Evolutionary conservation across 1,140 invertebrate genomes (phyloP).

Genomic region (Leptoteleia sp.): DNA sequence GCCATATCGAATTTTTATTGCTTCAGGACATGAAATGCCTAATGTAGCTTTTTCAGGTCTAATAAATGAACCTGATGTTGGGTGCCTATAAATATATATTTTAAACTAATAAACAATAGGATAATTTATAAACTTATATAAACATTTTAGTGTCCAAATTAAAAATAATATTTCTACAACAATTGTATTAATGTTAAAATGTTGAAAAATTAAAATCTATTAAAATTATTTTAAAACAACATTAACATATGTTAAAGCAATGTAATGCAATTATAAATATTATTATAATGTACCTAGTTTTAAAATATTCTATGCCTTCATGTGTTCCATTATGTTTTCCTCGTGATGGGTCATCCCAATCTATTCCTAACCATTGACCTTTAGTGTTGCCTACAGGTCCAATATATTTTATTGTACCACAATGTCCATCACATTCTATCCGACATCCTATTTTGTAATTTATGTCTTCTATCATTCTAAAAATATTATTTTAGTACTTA

Average conservation of each 20-base stretch:
- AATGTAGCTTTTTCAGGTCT: constrained; percentile 89
- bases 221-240: too few relatives aligned
- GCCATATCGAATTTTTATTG: constrained; percentile 88
- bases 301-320: constrained; percentile 91
- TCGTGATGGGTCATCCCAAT: constrained; percentile 93
- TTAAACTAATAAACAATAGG: too few relatives aligned
- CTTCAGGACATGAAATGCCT: constrained; percentile 86
- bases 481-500: constrained; percentile 26
- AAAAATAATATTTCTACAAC: too few relatives aligned
- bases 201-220: too few relatives aligned
- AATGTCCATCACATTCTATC: constrained; percentile 82
- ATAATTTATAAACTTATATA: too few relatives aligned
- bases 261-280: too few relatives aligned
- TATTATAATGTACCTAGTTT: constrained; percentile 83
- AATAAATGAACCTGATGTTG: constrained; percentile 92
- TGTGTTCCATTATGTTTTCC: constrained; percentile 95
- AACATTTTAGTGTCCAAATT: too few relatives aligned
- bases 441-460: constrained; percentile 80
- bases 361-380: constrained; percentile 92
- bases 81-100: too few relatives aligned
- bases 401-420: constrained; percentile 83
- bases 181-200: too few relatives aligned
- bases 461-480: constrained; percentile 77
- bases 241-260: too few relatives aligned
- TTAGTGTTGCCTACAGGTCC: constrained; percentile 83